Evolutionary conservation across 2,113 vertebrate species (phyloP).

Genomic region (Lathamus discolor): DNA sequence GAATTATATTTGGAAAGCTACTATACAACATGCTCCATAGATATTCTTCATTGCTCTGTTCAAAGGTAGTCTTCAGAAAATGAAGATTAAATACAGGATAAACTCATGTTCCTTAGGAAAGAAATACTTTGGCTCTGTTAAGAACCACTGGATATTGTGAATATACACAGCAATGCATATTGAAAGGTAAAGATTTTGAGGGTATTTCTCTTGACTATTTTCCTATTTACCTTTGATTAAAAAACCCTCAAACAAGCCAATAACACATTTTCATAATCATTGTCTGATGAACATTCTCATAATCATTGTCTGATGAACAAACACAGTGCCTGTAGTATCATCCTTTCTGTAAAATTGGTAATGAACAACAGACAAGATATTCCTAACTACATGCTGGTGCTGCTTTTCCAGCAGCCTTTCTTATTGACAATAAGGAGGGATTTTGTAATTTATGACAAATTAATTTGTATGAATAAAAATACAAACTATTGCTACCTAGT

Average conservation of each 20-base stretch:
- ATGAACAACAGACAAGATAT: not conserved
- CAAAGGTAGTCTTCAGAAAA: not conserved
- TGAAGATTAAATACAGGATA: not conserved
- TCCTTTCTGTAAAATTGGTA: not conserved
- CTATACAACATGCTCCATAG: not conserved
- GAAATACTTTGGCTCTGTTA: not conserved
- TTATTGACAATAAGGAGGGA: rapidly evolving
- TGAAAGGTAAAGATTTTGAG: not conserved
- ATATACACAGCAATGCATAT: not conserved
- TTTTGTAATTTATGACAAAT: not conserved
- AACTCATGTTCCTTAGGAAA: not conserved
- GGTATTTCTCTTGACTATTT: not conserved
- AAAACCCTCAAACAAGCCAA: rapidly evolving
- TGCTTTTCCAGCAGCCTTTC: not conserved
- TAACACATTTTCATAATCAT: not conserved
- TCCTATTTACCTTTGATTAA: not conserved
- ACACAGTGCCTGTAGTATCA: not conserved
- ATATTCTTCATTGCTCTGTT: not conserved
- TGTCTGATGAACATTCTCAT: not conserved
- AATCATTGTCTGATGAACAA: not conserved
- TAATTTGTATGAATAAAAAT: not conserved
- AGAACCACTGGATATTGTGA: not conserved
- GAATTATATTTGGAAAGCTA: not conserved
- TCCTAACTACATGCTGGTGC: not conserved
- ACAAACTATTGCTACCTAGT: not conserved